Evolutionary conservation across 2,888 invertebrate species (phyloP).

Genomic region (Nomada ruficornis): DNA sequence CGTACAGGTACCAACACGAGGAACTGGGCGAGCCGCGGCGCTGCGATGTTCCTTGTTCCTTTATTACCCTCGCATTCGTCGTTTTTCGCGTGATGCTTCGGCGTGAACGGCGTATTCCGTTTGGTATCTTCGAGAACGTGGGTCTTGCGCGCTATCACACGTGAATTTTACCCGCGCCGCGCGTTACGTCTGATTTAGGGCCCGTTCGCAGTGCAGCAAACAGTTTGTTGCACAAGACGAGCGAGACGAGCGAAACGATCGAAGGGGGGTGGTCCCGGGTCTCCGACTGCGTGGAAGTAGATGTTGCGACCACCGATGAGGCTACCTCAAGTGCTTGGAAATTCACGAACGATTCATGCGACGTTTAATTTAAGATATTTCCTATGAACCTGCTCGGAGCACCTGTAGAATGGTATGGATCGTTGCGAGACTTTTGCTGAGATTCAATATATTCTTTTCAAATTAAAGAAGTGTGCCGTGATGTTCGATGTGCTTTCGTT

Average conservation of each 20-base stretch:
- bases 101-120: not conserved
- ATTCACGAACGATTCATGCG: not conserved
- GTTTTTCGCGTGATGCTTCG: conserved; percentile 5
- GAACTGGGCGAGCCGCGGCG: conserved; percentile 50
- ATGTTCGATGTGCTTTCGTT: no score
- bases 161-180: not conserved
- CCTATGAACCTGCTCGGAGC: not conserved
- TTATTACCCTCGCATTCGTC: conserved; percentile 2
- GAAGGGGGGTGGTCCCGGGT: not conserved
- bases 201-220: not conserved
- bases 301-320: not conserved
- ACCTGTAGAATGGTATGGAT: no score
- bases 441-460: no score
- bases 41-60: not conserved
- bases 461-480: no score
- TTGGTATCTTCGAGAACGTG: conserved; percentile 5
- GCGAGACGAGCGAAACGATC: no score
- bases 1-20: conserved; percentile 47
- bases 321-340: not conserved
- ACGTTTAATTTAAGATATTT: not conserved
- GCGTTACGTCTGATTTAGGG: conserved; percentile 10
- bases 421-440: no score
- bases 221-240: not conserved
- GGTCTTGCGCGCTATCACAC: conserved; percentile 3
- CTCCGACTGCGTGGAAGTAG: not conserved